Base-by-base conservation (phyloP, 2,113 vertebrate species). In the Corythornis vintsioides region DNA sequence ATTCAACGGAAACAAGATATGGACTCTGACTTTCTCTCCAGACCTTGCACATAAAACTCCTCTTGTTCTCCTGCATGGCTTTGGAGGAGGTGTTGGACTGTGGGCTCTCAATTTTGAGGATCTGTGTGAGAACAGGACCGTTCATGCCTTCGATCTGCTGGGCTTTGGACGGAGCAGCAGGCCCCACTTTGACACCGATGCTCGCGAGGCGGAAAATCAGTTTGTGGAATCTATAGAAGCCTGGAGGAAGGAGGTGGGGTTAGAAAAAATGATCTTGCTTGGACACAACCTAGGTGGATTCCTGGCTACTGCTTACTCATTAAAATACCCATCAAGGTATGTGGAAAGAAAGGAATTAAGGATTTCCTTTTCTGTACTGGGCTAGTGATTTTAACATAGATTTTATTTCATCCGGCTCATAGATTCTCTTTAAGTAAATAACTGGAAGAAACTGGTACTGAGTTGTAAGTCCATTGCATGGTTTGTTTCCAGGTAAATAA, bases 271-370 rank as follows among this genome's bases (percentile, higher is more conserved):
- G 98, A 98, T 99, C 88, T 93, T 99, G 89, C 98, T 99, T 50
- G 99, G 99, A 40, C 99, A 99, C 97, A 99, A 99, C 95, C 95
- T 99, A 47, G 99, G 99, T 89, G 99, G 98, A 71, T 99, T 98
- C 96, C 96, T 99, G 96, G 98, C 98, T 89, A 97, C 98, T 85
- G 98, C 98, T 26, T 99, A 99, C 63, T 95, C 98, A 3, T 97
- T 99, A 57, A 98, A 98, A 96, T 98, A 98, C 88, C 99, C 99
- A 4, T 95, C 86, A 96, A 99, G 99, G 99, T 99, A 96, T 83
- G 98, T 96, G 63, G 63, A 59, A 76, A 50, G 67, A 60, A 70
- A 72, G 45, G 35, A 73, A 72, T 26, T n/a, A 78, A 73, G 22
- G 35, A 82, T 31, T 69, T 52, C 9, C 14, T 82, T 90, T 71